Conservation (phyloP, 2,113 vertebrate genomes). For the Scatophagus argus region DNA sequence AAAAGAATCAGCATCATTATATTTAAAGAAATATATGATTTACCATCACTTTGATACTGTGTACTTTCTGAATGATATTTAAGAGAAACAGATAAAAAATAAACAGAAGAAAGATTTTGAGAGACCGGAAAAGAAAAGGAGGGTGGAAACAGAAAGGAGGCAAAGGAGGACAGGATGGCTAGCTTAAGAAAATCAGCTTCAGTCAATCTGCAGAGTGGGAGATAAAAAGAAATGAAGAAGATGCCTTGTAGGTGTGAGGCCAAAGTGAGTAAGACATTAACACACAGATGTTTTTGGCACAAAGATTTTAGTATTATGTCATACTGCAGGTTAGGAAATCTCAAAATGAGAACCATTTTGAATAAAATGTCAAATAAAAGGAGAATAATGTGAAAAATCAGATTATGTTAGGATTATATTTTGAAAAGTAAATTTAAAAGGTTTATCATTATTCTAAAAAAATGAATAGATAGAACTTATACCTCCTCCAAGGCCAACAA, state of each 20-base stretch:
- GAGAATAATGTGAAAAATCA: not conserved
- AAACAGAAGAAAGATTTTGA: not conserved
- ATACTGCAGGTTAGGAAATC: not conserved
- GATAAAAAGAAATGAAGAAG: conserved; percentile 38
- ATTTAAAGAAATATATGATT: conserved; percentile 38
- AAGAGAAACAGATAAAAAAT: conserved; percentile 12
- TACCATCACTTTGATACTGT: conserved; percentile 33
- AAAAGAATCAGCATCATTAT: not conserved
- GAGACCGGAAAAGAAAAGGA: not conserved
- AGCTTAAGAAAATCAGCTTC: conserved; percentile 40
- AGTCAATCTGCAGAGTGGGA: conserved; percentile 45
- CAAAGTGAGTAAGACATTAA: conserved; percentile 12
- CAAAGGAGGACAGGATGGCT: conserved; percentile 20
- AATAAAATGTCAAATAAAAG: not conserved
- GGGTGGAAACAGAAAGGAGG: conserved; percentile 11
- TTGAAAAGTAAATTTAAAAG: not conserved
- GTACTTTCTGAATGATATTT: conserved; percentile 14
- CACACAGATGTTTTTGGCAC: conserved; percentile 15
- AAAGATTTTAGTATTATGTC: not conserved
- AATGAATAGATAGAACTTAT: too few relatives aligned
- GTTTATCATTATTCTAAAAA: not conserved
- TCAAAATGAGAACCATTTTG: too few relatives aligned
- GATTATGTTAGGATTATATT: not conserved
- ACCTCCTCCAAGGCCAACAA: too few relatives aligned
- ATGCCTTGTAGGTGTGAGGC: conserved; percentile 38